Conservation (phyloP, 2,113 vertebrate genomes). For the Nanorana parkeri region DNA sequence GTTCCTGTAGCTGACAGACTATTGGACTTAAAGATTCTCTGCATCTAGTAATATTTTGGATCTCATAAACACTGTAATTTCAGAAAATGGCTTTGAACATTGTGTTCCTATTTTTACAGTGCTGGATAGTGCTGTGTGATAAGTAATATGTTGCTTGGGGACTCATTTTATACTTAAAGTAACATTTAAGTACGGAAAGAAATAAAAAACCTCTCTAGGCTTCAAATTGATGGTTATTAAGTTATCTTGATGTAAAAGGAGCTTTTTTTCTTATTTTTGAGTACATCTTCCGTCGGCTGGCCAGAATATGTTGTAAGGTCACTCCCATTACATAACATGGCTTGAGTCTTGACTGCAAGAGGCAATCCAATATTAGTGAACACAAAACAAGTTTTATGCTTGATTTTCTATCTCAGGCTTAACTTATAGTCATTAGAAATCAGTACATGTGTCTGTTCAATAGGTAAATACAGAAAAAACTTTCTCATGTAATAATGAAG, state of each 20-base stretch:
- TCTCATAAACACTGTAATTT: conserved; percentile 55
- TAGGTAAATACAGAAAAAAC: too few relatives aligned
- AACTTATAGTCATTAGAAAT: too few relatives aligned
- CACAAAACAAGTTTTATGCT: not conserved
- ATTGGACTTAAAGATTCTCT: conserved; percentile 44
- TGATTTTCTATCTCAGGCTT: not conserved
- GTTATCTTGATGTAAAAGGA: conserved; percentile 50
- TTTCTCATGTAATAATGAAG: too few relatives aligned
- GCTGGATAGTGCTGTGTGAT: conserved; percentile 28
- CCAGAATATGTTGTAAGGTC: conserved; percentile 14
- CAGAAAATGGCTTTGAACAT: conserved; percentile 53
- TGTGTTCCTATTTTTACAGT: conserved; percentile 53
- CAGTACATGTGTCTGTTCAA: too few relatives aligned
- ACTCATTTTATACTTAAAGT: conserved; percentile 55
- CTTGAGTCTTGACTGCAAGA: not conserved
- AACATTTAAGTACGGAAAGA: conserved; percentile 55
- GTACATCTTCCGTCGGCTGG: conserved; percentile 35
- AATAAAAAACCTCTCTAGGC: conserved; percentile 48
- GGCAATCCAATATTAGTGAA: not conserved
- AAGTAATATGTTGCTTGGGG: conserved; percentile 57
- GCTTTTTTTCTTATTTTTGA: conserved; percentile 15
- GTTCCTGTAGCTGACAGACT: conserved; percentile 5
- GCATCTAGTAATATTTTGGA: conserved; percentile 56
- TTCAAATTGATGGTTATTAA: conserved; percentile 57
- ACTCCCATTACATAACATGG: conserved; percentile 18